These are phyloP conservation scores for Taphrorychus bicolor DNA, from an alignment of 2,888 invertebrate species.

Conservation along the genomic window DNA sequence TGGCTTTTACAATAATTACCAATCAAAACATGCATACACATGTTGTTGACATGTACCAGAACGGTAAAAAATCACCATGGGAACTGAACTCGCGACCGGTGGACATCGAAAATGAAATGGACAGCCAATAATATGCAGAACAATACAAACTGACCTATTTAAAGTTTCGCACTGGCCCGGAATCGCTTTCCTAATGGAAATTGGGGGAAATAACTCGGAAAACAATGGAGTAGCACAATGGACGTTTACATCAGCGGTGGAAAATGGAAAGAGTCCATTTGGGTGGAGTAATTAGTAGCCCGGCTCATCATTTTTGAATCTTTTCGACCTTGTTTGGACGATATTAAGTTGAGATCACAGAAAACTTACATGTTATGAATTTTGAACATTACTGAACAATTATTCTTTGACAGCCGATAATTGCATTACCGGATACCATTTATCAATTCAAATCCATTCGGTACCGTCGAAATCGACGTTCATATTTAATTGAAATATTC, in stretches of 20 bases:
- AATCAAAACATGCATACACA: too few species aligned
- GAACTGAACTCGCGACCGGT: background rate
- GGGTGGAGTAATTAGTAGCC: background rate
- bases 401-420: background rate
- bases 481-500: slow-evolving; percentile 18
- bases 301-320: background rate
- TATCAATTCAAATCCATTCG: slow-evolving; percentile 4
- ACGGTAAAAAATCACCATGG: background rate
- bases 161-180: slow-evolving; percentile 14
- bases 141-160: slow-evolving; percentile 31
- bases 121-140: slow-evolving; percentile 25
- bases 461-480: slow-evolving; percentile 10
- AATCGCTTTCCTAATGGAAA: slow-evolving; percentile 34
- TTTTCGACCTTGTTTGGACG: too few species aligned
- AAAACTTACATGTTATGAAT: too few species aligned
- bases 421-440: background rate
- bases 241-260: slow-evolving; percentile 6
- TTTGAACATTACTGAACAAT: too few species aligned
- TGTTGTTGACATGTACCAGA: background rate
- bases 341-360: too few species aligned
- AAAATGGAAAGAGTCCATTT: slow-evolving; percentile 8
- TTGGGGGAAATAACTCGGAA: slow-evolving; percentile 26
- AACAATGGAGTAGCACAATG: slow-evolving; percentile 24
- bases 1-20: too few species aligned
- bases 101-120: background rate